Conservation (phyloP, 2,113 vertebrate genomes). For the Gasterosteus aculeatus region DNA sequence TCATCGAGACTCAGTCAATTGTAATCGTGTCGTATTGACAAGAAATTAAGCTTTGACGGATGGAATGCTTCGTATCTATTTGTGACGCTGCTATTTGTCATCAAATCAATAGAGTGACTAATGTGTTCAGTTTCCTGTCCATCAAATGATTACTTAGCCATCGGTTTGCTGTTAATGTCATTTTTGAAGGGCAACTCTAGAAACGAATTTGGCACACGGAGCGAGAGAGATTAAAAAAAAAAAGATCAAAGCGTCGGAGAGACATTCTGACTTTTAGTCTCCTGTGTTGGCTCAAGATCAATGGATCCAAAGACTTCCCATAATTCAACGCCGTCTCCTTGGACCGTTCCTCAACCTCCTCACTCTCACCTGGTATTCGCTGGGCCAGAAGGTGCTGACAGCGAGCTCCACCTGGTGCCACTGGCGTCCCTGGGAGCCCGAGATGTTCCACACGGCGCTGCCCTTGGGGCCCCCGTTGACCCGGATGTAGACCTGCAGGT, state of each 20-base stretch:
- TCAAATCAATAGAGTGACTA: background rate
- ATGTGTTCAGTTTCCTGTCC: background rate
- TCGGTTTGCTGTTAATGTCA: background rate
- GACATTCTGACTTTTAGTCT: background rate
- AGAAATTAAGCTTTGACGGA: background rate
- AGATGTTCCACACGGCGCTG: slow-evolving; percentile 91
- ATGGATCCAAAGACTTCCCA: background rate
- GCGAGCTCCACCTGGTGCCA: slow-evolving; percentile 97
- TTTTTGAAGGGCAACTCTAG: background rate
- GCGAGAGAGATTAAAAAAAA: background rate
- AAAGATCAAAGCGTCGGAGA: background rate
- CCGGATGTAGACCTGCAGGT: slow-evolving; percentile 86
- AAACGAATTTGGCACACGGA: background rate
- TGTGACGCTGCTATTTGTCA: background rate
- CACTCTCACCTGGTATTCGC: slow-evolving; percentile 90
- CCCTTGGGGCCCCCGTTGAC: slow-evolving; percentile 89
- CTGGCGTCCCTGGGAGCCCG: slow-evolving; percentile 88
- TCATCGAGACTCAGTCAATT: background rate
- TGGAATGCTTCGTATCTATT: background rate
- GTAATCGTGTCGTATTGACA: background rate
- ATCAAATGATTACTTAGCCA: background rate
- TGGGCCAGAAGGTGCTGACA: slow-evolving; percentile 97
- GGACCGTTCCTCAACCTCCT: background rate
- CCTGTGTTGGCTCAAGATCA: background rate
- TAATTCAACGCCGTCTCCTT: background rate